Base-by-base conservation (phyloP, 2,888 invertebrate species). In the Pandemis cinnamomeana region DNA sequence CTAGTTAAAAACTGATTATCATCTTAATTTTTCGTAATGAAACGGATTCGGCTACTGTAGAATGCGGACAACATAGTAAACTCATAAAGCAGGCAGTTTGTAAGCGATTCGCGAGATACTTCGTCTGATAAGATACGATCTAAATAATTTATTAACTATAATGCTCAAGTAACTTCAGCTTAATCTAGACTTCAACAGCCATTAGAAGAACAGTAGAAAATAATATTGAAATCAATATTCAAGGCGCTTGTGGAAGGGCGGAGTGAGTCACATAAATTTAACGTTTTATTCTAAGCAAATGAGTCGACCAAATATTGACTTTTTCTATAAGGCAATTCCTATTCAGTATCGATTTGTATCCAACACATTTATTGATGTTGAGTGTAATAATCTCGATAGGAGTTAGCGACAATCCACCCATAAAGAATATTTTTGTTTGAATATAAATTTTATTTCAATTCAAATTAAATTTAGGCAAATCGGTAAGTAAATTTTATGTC, bases 271-370 rank as follows among this genome's bases (percentile, higher is more conserved):
- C 77, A 89, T 89, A 89, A 89, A 88, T 82, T 84, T 74, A 72
- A 78, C 77, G 84, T 81, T 87, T 86, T 87, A 87, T 86, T 82
- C 81, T 80, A 79, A 81, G 78, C 82, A 84, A 83, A 84, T 83
- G 85, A 84, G 87, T 82, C 81, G 80, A 84, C 84, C 80, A 82
- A 87, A 87, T 86, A 86, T 84, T 84, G 84, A 83, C 82, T 77
- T 81, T 81, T 82, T 82, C 85, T 85, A 76, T 71, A 81, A 82
- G 80, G 86, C 86, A 79, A 91, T 91, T 91, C 78, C 86, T 89
- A 91, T 91, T 91, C 91, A 86, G 77, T 80, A 87, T 83, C 89
- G 85, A 88, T 89, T 88, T 87, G 86, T 85, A 79, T 80, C 75
- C 81, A 82, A 84, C 84, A 44, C 80, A 82, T 85, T 86, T 85